Conservation (phyloP, 2,888 invertebrate species). For the Pilophorus perplexus region DNA sequence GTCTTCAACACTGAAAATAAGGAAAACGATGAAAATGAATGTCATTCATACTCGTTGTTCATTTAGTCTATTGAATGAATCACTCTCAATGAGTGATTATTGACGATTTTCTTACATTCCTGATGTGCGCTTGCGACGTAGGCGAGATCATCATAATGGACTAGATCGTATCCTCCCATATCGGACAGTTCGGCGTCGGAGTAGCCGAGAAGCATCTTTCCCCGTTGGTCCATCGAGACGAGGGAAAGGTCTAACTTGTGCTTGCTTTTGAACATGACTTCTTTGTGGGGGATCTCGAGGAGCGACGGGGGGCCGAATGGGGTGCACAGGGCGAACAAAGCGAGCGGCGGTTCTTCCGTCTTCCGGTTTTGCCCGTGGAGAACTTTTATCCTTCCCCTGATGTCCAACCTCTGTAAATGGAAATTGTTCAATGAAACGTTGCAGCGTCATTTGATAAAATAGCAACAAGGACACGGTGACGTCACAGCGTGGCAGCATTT, state of each 20-base stretch:
- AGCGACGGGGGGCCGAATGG: constrained; percentile 98
- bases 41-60: neutral
- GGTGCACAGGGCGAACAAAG: constrained; percentile 95
- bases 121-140: constrained; percentile 99
- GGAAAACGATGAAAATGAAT: constrained; percentile 35
- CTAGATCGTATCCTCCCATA: constrained; percentile 95
- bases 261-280: constrained; percentile 99
- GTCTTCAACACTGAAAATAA: constrained; percentile 95
- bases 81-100: too few relatives aligned
- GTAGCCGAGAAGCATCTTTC: constrained; percentile 91
- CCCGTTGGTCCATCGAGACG: constrained; percentile 97
- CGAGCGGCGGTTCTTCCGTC: constrained; percentile 89
- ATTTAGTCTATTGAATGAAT: neutral
- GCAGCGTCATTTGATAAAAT: too few relatives aligned
- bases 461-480: too few relatives aligned
- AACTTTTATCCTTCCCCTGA: constrained; percentile 92
- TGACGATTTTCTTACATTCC: constrained; percentile 94
- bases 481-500: too few relatives aligned
- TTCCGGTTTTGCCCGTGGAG: constrained; percentile 95
- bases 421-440: constrained; percentile 5
- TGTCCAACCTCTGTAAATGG: constrained; percentile 83
- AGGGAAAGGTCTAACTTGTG: constrained; percentile 95
- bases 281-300: constrained; percentile 95
- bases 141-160: constrained; percentile 95
- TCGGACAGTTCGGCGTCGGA: constrained; percentile 86